Evolutionary conservation across 1,140 invertebrate species (phyloP), one percentile per base, ranked within the genome.

Genomic region (Sarcophaga bullata): DNA sequence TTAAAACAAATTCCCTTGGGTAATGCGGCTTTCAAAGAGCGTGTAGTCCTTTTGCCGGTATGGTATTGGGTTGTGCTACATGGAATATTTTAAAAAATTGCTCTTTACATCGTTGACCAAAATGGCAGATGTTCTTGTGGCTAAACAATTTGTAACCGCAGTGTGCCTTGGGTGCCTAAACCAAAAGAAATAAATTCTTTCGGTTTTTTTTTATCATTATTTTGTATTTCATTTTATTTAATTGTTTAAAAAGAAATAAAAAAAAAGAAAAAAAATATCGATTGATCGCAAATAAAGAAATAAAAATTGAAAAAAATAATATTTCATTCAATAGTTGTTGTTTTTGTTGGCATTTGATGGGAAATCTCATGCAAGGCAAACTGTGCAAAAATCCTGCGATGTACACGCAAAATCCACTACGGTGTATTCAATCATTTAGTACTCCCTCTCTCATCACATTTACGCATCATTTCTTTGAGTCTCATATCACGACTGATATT

Each of bases 11-110:
- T 84, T 0, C 68, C 81, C 15, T 10, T 78, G 19, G 76, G 50
- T 25, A 25, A 46, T 15, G 73, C 37, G 3, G 48, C 8, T 46
- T 62, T 80, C 84, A 85, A 46, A 83, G 85, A 54, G 72, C 84
- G 13, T 89, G 88, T 68, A 89, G 88, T 83, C 88, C 86, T 10
- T 88, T 87, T 82, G 83, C 86, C 1, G 88, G 87, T 2, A 87
- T 89, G 47, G 19, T 89, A 5, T 84, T 89, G 0, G 87, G 88
- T 2, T 89, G 88, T 84, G 85, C 88, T 88, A 88, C 73, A 89
- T 89, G 88, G 88, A 89, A 25, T 89, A 89, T 52, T 89, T 89
- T 72, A 89, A 89, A 78, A 89, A 89, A 89, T 81, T 89, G 88
- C 80, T 88, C 88, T 0, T 81, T 82, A 0, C 81, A 89, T 52